Evolutionary conservation across 2,113 vertebrate species (phyloP).

Genomic region (Nettapus auritus): DNA sequence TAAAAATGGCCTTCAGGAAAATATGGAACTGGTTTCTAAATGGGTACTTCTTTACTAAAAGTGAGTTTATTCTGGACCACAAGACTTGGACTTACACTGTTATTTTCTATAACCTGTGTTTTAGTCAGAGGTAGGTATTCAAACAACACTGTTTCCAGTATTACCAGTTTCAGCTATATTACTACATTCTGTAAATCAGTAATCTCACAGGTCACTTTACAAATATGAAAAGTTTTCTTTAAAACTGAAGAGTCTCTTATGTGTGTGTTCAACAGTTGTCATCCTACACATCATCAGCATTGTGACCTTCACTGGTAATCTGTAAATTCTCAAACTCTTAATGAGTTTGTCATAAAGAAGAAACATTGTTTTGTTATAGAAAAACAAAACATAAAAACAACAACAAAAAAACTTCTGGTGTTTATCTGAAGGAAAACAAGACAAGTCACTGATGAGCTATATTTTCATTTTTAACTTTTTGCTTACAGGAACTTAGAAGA

Average conservation of each 20-base stretch:
- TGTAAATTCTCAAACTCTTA: not conserved
- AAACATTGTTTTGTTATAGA: not conserved
- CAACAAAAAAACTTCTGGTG: not conserved
- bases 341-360: not conserved
- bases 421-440: not conserved
- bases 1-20: not conserved
- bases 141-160: not conserved
- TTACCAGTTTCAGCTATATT: not conserved
- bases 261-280: not conserved
- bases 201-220: not conserved
- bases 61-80: not conserved
- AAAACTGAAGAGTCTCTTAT: not conserved
- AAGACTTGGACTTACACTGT: not conserved
- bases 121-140: not conserved
- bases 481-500: no score
- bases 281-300: not conserved
- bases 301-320: not conserved
- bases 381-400: not conserved
- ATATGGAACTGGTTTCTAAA: not conserved
- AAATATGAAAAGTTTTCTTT: not conserved
- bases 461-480: not conserved
- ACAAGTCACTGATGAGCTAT: not conserved
- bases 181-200: not conserved
- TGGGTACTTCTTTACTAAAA: not conserved
- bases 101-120: not conserved